Evolutionary conservation across 2,888 invertebrate species (phyloP), one percentile per base, ranked within the genome.

Genomic region (Tortrix viridana): DNA sequence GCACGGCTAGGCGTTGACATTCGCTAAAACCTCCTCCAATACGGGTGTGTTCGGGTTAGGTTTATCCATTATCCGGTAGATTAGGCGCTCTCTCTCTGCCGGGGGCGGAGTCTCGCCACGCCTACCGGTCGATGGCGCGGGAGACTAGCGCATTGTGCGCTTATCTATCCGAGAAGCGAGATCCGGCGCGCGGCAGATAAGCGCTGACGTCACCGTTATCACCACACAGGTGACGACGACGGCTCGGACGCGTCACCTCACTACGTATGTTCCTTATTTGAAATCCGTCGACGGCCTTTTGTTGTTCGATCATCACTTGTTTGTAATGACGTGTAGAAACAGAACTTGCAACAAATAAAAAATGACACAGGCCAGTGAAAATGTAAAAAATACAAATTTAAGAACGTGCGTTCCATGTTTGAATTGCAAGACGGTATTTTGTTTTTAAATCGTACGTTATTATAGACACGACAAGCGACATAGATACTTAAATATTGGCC

Each of bases 11-110:
- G 86, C 88, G 86, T 82, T 73, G 77, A 87, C 89, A 79, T 83
- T 85, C 76, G 79, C 79, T 77, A 82, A 81, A 83, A 78, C 88
- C 84, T 85, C 88, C 86, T 86, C 89, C 89, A 86, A 88, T 85
- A 71, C 85, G 80, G 82, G 82, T 79, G 81, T 81, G 78, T 72
- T 74, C 73, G 85, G 81, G 77, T 88, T 85, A 89, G 83, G 84
- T 83, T 89, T 85, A 91, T 91, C 91, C 91, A 85, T 88, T 91
- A 92, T 89, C 88, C 89, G 82, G 73, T 73, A 88, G 92, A 92
- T 92, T 90, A 92, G 88, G 75, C 81, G 85, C 75, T 84, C 84
- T 85, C 85, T 82, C 82, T 84, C 83, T 84, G 76, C 80, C 77
- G 84, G 74, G 79, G 91, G 91, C 88, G 89, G 88, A 85, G 87